phyloP scores from a whole-genome alignment of 2,797 vertebrate genomes.

The Astyanax mexicanus region DNA sequence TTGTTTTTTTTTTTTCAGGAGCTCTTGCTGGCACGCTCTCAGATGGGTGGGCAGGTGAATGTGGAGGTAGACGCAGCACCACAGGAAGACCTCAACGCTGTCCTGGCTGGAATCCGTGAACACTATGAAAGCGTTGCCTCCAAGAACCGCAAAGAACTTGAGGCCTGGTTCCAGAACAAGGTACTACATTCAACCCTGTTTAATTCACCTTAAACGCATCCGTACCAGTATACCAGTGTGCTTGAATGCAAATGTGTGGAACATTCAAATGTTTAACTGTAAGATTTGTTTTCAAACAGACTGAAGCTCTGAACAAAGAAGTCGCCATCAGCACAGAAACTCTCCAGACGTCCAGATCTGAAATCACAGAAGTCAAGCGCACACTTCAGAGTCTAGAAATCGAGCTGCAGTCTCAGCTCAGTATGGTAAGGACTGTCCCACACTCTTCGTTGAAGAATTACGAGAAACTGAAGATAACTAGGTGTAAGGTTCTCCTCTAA shows the following conservation, averaged over 20 bases:
- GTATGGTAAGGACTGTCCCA: slow-evolving; percentile 81
- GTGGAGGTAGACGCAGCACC: slow-evolving; percentile 83
- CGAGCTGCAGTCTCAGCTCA: slow-evolving; percentile 80
- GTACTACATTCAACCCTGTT: no score
- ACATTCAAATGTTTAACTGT: background rate
- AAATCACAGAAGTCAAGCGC: slow-evolving; percentile 54
- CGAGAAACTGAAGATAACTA: no score
- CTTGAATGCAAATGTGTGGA: background rate
- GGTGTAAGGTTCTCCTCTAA: background rate
- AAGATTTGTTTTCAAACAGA: no score
- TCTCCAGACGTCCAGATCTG: slow-evolving; percentile 42
- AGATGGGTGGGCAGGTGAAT: slow-evolving; percentile 78
- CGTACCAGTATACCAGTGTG: no score
- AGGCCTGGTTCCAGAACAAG: slow-evolving; percentile 85
- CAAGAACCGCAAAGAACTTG: slow-evolving; percentile 81
- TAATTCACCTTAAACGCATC: background rate
- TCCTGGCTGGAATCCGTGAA: slow-evolving; percentile 80
- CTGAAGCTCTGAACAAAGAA: slow-evolving; percentile 44
- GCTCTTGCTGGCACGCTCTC: slow-evolving; percentile 67
- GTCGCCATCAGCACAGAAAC: slow-evolving; percentile 41
- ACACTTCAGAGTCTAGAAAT: slow-evolving; percentile 81
- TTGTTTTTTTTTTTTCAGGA: slow-evolving; percentile 64
- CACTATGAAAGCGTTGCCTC: slow-evolving; percentile 81
- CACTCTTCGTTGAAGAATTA: no score
- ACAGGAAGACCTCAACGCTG: slow-evolving; percentile 74